Base-by-base conservation (phyloP, 2,888 invertebrate genomes). In the Dynastes tityus region DNA sequence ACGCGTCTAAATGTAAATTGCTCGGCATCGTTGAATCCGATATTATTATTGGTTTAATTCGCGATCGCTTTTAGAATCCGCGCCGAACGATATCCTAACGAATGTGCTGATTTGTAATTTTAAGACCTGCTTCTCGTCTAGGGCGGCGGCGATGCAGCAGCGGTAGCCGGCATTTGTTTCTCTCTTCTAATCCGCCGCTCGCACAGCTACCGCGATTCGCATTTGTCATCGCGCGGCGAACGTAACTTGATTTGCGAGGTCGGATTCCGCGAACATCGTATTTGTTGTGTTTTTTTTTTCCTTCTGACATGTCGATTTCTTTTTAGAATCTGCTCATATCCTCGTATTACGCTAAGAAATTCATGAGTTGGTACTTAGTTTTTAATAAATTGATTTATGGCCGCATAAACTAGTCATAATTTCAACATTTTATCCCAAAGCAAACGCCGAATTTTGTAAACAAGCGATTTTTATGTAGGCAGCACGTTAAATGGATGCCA, bases 171-270 rank as follows among this genome's bases (percentile, higher is more conserved):
- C 45, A 9, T 49, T 29, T 16, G 63, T 45, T 77, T 68, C 61
- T 55, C 55, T 53, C 64, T 37, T 13, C 40, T 4, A 51, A 37
- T 37, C 13, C 53, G 37, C 71, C 37, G 37, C 71, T 55, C 37
- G 32, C 32, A 63, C 68, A 8, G 61, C 73, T 61, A 74, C 61
- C 73, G 61, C 73, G 27, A 45, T 61, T 74, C 61, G 61, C 29
- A 74, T 74, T 61, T 74, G 73, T 74, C 61, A 63, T 74, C 73
- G 40, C 73, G 40, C 49, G 73, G 73, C 45, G 22, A 45, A 74
- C 37, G 71, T 58, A 40, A 74, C 73, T 74, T 74, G 73, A 74
- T 74, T 74, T 74, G 73, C 61, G 73, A 74, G 73, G 61, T 74
- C 73, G 27, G 61, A 74, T 74, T 74, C 73, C 73, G 61, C 22